phyloP scores from a whole-genome alignment of 2,888 invertebrate species.

The Drosophila incognita region DNA sequence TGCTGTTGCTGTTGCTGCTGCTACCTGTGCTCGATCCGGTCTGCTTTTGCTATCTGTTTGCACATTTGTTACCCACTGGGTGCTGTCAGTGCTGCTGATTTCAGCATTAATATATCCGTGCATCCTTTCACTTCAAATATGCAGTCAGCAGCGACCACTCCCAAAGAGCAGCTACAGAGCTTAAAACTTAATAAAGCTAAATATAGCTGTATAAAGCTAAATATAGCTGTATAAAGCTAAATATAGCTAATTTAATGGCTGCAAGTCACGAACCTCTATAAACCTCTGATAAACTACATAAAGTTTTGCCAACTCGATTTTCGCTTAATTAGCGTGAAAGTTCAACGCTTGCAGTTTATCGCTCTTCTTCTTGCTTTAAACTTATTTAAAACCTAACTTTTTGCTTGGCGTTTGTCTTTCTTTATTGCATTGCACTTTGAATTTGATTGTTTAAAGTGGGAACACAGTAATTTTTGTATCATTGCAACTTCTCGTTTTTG shows the following conservation, averaged over 20 bases:
- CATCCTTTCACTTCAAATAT: constrained; percentile 44
- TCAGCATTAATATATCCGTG: constrained; percentile 63
- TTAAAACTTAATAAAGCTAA: not conserved
- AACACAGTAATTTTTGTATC: not conserved
- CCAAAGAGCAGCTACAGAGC: not conserved
- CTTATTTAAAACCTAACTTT: not conserved
- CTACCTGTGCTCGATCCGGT: constrained; percentile 5
- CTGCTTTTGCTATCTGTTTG: constrained; percentile 38
- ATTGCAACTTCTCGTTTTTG: not conserved
- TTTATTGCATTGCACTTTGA: not conserved
- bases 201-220: not conserved
- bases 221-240: not conserved
- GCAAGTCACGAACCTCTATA: not conserved
- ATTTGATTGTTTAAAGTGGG: not conserved
- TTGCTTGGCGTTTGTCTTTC: not conserved
- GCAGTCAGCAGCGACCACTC: constrained; percentile 8
- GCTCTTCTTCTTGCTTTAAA: not conserved
- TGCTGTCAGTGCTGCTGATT: constrained; percentile 57
- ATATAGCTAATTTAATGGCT: not conserved
- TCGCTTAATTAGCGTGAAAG: not conserved
- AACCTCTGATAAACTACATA: not conserved
- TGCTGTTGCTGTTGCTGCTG: not conserved
- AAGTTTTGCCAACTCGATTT: not conserved
- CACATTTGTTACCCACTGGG: constrained; percentile 47
- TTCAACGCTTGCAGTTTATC: not conserved